Conservation (phyloP, 64 coral and sea anemone species). For the Stichodactyla helianthus region DNA sequence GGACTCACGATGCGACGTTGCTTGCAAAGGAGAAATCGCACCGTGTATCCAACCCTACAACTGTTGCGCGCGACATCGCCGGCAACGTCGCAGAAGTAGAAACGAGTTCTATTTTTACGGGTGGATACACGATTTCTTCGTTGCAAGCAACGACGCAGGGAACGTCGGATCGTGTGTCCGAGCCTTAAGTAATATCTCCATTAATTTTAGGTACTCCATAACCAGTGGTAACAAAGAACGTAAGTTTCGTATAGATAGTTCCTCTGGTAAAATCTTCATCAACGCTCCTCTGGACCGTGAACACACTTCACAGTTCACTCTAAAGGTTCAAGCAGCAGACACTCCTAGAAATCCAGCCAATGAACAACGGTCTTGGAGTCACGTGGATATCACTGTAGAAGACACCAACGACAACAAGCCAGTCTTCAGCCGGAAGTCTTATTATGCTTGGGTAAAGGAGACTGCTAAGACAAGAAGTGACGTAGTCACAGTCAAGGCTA, state of each 20-base stretch:
- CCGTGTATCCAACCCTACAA: no score
- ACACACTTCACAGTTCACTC: conserved; percentile 2
- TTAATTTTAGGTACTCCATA: conserved; percentile 31
- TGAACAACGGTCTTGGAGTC: conserved; percentile 1
- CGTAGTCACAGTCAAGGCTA: conserved; percentile 50
- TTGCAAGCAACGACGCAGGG: no score
- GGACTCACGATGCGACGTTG: no score
- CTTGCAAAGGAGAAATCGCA: no score
- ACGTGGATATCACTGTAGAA: conserved; percentile 38
- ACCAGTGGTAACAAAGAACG: conserved; percentile 30
- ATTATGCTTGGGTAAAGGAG: conserved; percentile 59
- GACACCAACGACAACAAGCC: conserved; percentile 76
- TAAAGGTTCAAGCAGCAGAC: conserved; percentile 39
- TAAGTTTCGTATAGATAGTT: conserved; percentile 37
- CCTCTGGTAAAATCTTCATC: conserved; percentile 36
- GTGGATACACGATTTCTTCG: no score
- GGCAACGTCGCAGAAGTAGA: no score
- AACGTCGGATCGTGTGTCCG: no score
- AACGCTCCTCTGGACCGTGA: conserved; percentile 58
- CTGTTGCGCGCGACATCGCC: no score
- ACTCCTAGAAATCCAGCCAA: conserved; percentile 20
- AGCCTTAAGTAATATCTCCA: not conserved
- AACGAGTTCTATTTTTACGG: no score
- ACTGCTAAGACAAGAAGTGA: conserved; percentile 35
- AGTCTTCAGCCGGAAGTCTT: conserved; percentile 40